phyloP scores from a whole-genome alignment of 1,140 invertebrate genomes.

The Nymphalis io region DNA sequence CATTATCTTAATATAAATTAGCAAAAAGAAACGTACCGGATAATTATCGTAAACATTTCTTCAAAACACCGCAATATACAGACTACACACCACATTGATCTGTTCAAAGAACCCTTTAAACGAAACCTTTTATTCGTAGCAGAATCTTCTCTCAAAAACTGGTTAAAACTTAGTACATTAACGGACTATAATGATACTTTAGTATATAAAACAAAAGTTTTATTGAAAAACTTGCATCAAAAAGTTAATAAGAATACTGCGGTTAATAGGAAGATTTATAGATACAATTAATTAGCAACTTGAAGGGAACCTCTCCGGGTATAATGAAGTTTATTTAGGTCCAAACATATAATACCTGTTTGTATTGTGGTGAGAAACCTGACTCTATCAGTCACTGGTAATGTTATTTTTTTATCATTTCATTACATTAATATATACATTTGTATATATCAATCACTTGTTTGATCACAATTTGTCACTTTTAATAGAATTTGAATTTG shows the following conservation, averaged over 20 bases:
- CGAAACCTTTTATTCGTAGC: neutral
- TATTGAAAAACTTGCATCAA: slow-evolving; percentile 6
- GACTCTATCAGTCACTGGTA: neutral
- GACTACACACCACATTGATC: neutral
- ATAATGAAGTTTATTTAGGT: slow-evolving; percentile 34
- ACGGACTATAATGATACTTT: neutral
- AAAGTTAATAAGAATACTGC: neutral
- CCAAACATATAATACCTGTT: slow-evolving; percentile 5
- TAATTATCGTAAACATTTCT: too few relatives aligned
- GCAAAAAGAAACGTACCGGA: too few relatives aligned
- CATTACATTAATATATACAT: too few relatives aligned
- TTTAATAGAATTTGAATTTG: too few relatives aligned
- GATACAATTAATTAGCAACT: slow-evolving; percentile 16
- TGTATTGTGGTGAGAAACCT: slow-evolving; percentile 3
- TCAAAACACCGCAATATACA: neutral
- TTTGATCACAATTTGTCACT: too few relatives aligned
- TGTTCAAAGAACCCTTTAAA: neutral
- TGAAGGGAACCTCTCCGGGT: slow-evolving; percentile 8
- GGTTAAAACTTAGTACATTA: slow-evolving; percentile 8
- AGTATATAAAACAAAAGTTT: slow-evolving; percentile 1
- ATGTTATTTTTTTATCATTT: neutral
- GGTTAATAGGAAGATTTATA: slow-evolving; percentile 25
- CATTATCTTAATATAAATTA: too few relatives aligned
- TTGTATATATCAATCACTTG: too few relatives aligned
- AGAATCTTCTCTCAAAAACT: neutral